Evolutionary conservation across 2,888 invertebrate species (phyloP).

Genomic region (Plagiodera versicolora): DNA sequence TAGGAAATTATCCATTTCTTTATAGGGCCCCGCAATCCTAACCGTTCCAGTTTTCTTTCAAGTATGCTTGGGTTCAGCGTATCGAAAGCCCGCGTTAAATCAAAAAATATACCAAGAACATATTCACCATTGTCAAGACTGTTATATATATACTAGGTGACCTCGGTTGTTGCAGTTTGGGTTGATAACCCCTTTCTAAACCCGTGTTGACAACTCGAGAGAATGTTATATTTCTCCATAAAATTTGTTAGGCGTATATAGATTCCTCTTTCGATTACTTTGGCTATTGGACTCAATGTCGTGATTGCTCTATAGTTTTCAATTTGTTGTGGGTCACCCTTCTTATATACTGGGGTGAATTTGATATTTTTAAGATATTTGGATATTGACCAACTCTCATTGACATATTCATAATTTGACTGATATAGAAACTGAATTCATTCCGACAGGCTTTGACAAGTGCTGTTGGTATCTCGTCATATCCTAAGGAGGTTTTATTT

Average conservation of each 20-base stretch:
- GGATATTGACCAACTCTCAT: too few relatives aligned
- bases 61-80: neutral
- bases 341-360: constrained; percentile 9
- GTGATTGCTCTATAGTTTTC: constrained; percentile 12
- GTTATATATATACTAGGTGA: too few relatives aligned
- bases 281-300: constrained; percentile 11
- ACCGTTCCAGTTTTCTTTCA: neutral
- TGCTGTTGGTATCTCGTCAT: too few relatives aligned
- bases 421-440: too few relatives aligned
- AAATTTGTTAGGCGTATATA: constrained; percentile 4
- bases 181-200: too few relatives aligned
- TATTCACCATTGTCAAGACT: neutral
- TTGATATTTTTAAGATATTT: too few relatives aligned
- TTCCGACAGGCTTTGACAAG: too few relatives aligned
- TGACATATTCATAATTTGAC: too few relatives aligned
- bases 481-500: constrained; percentile 4
- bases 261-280: constrained; percentile 1
- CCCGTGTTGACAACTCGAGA: neutral
- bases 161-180: too few relatives aligned
- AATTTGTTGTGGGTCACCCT: too few relatives aligned
- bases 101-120: constrained; percentile 5
- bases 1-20: neutral
- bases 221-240: constrained; percentile 1
- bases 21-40: neutral
- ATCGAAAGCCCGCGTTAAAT: neutral